Conservation (phyloP, 2,797 vertebrate genomes). For the Morus bassanus region DNA sequence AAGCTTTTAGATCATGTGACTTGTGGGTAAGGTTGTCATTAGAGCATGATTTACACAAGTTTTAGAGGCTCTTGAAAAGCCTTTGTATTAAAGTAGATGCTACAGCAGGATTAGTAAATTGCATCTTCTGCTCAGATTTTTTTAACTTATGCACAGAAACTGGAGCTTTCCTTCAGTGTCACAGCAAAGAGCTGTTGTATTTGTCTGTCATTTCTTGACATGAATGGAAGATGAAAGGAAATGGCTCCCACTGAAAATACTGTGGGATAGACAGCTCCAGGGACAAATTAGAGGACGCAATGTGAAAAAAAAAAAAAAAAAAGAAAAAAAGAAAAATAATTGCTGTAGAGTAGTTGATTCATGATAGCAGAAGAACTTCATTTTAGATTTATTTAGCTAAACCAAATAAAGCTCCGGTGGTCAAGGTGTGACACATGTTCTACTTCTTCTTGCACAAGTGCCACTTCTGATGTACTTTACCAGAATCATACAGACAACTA, state of each 20-base stretch:
- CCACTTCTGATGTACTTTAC: background rate
- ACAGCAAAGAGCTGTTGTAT: background rate
- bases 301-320: background rate
- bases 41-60: background rate
- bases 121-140: background rate
- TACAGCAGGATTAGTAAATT: background rate
- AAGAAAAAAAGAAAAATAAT: background rate
- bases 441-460: background rate
- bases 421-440: background rate
- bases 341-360: background rate
- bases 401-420: background rate
- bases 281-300: background rate
- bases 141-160: background rate
- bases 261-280: background rate
- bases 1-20: background rate
- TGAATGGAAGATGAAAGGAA: background rate
- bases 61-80: background rate
- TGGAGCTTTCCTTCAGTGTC: background rate
- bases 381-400: background rate
- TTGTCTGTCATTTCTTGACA: background rate
- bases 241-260: background rate
- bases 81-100: background rate
- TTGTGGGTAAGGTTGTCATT: background rate
- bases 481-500: background rate
- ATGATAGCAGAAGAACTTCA: background rate